Percentiles rank a stretch among this genome's conserved stretches.
Evolutionary conservation across 2,888 invertebrate genomes (phyloP).

Genomic region (Cryptocheilus praepositus): DNA sequence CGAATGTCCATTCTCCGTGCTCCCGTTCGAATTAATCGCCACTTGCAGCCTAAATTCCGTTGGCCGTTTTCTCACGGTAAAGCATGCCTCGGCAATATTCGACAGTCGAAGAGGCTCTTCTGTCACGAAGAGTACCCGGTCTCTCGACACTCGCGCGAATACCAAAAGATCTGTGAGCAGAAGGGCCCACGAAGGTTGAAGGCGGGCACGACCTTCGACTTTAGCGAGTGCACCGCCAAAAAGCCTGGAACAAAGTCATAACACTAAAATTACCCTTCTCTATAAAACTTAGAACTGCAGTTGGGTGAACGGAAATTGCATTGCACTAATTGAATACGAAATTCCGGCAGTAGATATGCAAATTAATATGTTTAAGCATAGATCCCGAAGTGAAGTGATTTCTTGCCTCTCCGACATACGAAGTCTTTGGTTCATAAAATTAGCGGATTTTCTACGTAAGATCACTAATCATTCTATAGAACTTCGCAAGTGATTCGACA

Average conservation of each 20-base stretch:
- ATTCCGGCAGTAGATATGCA: too few species aligned
- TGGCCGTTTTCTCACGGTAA: conserved; percentile 90
- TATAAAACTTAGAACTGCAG: too few species aligned
- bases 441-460: too few species aligned
- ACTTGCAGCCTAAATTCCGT: conserved; percentile 90
- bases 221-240: conserved; percentile 90
- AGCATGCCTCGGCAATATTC: conserved; percentile 88
- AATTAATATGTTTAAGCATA: too few species aligned
- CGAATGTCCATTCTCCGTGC: conserved; percentile 60
- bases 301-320: too few species aligned
- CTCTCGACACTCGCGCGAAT: conserved; percentile 90
- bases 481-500: too few species aligned
- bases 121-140: conserved; percentile 90
- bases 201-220: conserved; percentile 85
- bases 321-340: too few species aligned
- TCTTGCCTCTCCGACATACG: too few species aligned
- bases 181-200: conserved; percentile 90
- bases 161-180: conserved; percentile 89
- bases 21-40: conserved; percentile 60
- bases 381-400: too few species aligned
- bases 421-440: too few species aligned
- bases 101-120: conserved; percentile 89
- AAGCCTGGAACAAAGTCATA: conserved; percentile 74
- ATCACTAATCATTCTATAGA: too few species aligned
- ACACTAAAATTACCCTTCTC: neutral